Percentiles rank a stretch among this genome's conserved stretches.
phyloP scores from a whole-genome alignment of 2,113 vertebrate species.

The Gambusia affinis region DNA sequence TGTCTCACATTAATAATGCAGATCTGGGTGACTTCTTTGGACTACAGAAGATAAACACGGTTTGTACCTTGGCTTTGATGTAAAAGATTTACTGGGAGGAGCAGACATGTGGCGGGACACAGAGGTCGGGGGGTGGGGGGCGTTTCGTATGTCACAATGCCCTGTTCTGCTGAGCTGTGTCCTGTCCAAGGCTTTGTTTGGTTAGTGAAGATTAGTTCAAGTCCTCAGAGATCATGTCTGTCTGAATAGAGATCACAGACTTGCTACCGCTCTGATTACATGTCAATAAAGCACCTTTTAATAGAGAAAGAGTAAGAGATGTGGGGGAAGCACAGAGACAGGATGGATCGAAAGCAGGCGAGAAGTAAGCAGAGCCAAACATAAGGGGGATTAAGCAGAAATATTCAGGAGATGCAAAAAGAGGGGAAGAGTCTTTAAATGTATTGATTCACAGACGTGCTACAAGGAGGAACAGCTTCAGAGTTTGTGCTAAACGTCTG shows the following conservation, averaged over 20 bases:
- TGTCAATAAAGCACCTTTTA: constrained; percentile 77
- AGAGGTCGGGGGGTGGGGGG: constrained; percentile 19
- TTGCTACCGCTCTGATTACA: constrained; percentile 62
- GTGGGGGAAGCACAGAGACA: constrained; percentile 5
- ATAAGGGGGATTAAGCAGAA: constrained; percentile 36
- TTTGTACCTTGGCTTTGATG: constrained; percentile 77
- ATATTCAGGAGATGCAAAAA: constrained; percentile 31
- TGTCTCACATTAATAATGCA: constrained; percentile 24
- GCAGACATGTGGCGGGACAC: not conserved
- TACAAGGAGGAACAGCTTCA: constrained; percentile 32
- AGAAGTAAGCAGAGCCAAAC: constrained; percentile 38
- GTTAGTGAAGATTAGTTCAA: constrained; percentile 67
- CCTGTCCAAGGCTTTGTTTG: constrained; percentile 66
- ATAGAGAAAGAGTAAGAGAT: constrained; percentile 36
- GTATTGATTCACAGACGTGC: constrained; percentile 56
- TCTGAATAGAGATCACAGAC: constrained; percentile 56
- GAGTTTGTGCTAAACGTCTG: not conserved
- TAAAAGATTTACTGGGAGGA: not conserved
- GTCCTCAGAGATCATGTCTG: constrained; percentile 59
- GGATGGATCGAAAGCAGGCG: constrained; percentile 38
- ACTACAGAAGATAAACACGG: constrained; percentile 57
- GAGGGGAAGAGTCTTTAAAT: constrained; percentile 44
- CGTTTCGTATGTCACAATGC: constrained; percentile 57
- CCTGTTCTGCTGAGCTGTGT: constrained; percentile 61
- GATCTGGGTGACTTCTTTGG: constrained; percentile 75